Evolutionary conservation across 1,140 invertebrate genomes (phyloP).

Genomic region (Aradophagus sp.): DNA sequence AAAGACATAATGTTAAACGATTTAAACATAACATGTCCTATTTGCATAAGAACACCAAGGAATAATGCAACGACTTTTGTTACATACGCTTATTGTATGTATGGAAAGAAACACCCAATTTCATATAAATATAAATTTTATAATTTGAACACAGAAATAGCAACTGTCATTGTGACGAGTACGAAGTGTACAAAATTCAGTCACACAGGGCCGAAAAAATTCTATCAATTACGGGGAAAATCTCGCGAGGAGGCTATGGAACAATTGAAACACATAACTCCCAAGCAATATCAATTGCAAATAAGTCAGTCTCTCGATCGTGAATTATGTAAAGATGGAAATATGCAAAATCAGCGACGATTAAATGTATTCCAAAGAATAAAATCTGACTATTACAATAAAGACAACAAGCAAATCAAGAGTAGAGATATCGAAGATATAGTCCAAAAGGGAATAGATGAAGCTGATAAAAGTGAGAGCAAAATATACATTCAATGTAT

Average conservation of each 20-base stretch:
- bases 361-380: conserved; percentile 4
- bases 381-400: conserved; percentile 2
- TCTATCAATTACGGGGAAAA: conserved; percentile 1
- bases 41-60: too few species aligned
- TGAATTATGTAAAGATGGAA: conserved; percentile 3
- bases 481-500: conserved; percentile 3
- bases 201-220: too few species aligned
- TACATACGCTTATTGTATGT: too few species aligned
- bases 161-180: too few species aligned
- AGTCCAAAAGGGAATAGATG: conserved; percentile 3
- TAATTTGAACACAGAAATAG: too few species aligned
- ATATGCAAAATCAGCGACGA: conserved; percentile 1
- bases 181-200: too few species aligned
- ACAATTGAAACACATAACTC: background rate
- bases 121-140: too few species aligned
- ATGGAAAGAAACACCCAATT: too few species aligned
- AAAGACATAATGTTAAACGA: too few species aligned
- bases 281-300: conserved; percentile 8
- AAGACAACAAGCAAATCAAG: conserved; percentile 4
- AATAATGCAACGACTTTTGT: too few species aligned
- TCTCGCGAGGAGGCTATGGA: background rate
- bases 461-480: background rate
- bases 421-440: conserved; percentile 19
- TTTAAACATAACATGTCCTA: too few species aligned
- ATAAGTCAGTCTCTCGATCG: background rate